phyloP scores from a whole-genome alignment of 2,888 invertebrate genomes.

The Epirrita christyi region DNA sequence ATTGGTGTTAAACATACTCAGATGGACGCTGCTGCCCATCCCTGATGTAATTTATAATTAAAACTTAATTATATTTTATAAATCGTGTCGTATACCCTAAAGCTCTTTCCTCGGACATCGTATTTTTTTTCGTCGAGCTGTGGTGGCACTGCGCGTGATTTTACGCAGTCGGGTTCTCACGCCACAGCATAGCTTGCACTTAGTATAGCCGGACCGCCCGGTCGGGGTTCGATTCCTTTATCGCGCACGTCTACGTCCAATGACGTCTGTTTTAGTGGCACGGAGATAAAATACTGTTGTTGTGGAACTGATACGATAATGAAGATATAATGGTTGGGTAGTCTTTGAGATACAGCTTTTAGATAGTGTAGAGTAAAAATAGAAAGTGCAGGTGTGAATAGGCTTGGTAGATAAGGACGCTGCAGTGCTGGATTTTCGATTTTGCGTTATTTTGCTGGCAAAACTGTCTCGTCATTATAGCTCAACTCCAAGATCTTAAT shows the following conservation, averaged over 20 bases:
- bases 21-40: too few species aligned
- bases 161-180: conserved; percentile 56
- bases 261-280: conserved; percentile 31
- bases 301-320: conserved; percentile 18
- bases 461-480: too few species aligned
- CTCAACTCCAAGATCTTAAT: too few species aligned
- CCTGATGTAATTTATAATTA: too few species aligned
- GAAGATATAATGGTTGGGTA: conserved; percentile 22
- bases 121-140: conserved; percentile 35
- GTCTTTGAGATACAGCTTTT: conserved; percentile 15
- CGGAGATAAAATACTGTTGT: conserved; percentile 19
- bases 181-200: conserved; percentile 34
- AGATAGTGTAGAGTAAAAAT: conserved; percentile 4
- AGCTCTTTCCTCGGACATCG: conserved; percentile 22
- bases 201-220: conserved; percentile 30
- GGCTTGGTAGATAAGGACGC: background rate
- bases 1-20: too few species aligned
- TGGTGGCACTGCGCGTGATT: conserved; percentile 45
- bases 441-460: too few species aligned
- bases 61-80: too few species aligned
- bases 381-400: background rate
- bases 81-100: conserved; percentile 33
- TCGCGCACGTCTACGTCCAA: background rate
- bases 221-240: conserved; percentile 13
- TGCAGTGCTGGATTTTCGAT: too few species aligned